A percentile compares a stretch with the other conserved stretches of the same genome.
Evolutionary conservation across 2,113 vertebrate genomes (phyloP).

Genomic region (Pseudorasbora parva): DNA sequence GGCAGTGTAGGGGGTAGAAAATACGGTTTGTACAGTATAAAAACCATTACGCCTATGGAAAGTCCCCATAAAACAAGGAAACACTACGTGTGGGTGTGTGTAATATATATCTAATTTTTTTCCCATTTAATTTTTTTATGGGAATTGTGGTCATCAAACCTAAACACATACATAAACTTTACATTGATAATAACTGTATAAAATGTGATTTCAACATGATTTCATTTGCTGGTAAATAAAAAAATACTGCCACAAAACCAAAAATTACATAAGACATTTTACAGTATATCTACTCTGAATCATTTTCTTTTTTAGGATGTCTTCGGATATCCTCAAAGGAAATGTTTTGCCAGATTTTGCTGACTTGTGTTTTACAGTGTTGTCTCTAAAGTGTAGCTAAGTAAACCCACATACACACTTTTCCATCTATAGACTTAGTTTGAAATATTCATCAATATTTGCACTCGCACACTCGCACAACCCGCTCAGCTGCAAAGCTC

Average conservation of each 20-base stretch:
- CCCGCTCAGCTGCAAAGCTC: background rate
- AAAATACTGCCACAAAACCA: background rate
- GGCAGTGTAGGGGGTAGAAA: no score
- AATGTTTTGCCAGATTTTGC: background rate
- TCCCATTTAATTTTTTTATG: no score
- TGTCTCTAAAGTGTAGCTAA: background rate
- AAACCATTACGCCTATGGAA: no score
- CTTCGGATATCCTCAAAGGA: background rate
- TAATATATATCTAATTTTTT: no score
- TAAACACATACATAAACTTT: background rate
- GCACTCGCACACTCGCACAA: background rate
- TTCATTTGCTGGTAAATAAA: background rate
- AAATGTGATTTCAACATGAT: background rate
- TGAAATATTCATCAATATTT: conserved; percentile 7
- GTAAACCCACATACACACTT: background rate
- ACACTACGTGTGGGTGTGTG: no score
- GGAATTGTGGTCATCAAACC: no score
- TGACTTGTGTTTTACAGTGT: background rate
- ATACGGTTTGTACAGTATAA: no score
- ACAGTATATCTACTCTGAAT: background rate
- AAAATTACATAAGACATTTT: background rate
- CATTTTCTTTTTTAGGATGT: background rate
- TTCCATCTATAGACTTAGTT: background rate
- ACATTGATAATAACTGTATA: no score
- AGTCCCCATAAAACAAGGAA: no score